A percentile compares a stretch with the other conserved stretches of the same genome.
Evolutionary conservation across 2,113 vertebrate species (phyloP).

Genomic region (Dasyornis broadbenti): DNA sequence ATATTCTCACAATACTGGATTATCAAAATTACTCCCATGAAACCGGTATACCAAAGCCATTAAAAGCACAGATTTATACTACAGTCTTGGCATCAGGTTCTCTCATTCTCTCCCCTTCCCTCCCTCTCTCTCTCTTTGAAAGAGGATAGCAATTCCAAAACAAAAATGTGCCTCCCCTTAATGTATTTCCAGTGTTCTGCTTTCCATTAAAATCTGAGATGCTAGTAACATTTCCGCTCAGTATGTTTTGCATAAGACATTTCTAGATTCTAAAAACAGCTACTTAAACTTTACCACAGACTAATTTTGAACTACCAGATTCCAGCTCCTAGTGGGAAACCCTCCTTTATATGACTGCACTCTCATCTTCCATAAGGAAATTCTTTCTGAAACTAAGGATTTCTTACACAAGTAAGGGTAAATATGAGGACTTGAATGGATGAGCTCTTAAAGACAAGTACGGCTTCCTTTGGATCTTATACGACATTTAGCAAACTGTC

Average conservation of each 20-base stretch:
- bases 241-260: background rate
- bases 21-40: constrained; percentile 56
- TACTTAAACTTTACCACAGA: background rate
- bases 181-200: background rate
- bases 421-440: background rate
- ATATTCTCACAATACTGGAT: constrained; percentile 53
- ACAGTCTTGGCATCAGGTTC: constrained; percentile 7
- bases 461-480: background rate
- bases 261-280: background rate
- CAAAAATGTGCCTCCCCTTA: background rate
- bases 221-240: background rate
- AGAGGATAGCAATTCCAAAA: background rate
- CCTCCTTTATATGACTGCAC: background rate
- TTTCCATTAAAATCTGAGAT: background rate
- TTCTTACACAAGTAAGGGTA: background rate
- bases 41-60: constrained; percentile 59
- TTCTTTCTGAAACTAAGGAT: background rate
- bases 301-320: background rate
- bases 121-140: background rate
- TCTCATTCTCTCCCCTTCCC: background rate
- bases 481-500: background rate
- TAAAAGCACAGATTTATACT: constrained; percentile 49
- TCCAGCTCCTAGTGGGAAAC: background rate
- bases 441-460: background rate
- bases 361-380: background rate